Conservation (phyloP, 2,797 vertebrate genomes). For the Pipistrellus kuhlii region DNA sequence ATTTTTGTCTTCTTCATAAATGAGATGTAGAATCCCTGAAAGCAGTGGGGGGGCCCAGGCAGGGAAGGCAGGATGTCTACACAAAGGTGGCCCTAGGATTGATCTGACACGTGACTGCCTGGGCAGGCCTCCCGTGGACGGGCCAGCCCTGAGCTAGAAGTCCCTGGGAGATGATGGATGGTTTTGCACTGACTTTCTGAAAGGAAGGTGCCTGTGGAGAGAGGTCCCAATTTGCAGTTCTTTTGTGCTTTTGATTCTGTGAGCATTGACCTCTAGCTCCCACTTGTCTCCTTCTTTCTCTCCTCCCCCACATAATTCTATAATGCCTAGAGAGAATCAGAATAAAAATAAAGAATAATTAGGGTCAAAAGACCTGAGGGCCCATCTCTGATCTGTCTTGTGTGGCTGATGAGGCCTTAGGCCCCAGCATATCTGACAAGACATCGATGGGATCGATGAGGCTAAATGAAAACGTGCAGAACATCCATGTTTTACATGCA, state of each 20-base stretch:
- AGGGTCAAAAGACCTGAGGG: slow-evolving; percentile 72
- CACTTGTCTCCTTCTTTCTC: not conserved
- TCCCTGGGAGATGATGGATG: not conserved
- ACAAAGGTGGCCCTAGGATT: not conserved
- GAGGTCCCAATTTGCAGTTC: slow-evolving; percentile 27
- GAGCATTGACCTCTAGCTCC: slow-evolving; percentile 19
- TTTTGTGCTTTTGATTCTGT: slow-evolving; percentile 43
- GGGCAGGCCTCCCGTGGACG: not conserved
- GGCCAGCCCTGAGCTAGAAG: not conserved
- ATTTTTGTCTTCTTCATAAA: not conserved
- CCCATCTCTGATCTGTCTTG: slow-evolving; percentile 41
- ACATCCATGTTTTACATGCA: not conserved
- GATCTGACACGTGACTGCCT: not conserved
- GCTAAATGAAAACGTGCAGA: slow-evolving; percentile 67
- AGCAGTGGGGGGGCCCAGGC: not conserved
- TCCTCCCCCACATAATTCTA: not conserved
- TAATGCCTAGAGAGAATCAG: slow-evolving; percentile 37
- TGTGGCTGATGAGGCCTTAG: not conserved
- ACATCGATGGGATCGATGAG: slow-evolving; percentile 62
- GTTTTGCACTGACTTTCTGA: not conserved
- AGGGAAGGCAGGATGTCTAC: not conserved
- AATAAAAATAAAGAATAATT: slow-evolving; percentile 69
- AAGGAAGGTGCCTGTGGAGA: not conserved
- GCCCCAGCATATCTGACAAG: slow-evolving; percentile 55
- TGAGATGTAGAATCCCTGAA: not conserved